Conservation (phyloP, 1,140 invertebrate genomes). For the Centruroides sculpturatus region DNA sequence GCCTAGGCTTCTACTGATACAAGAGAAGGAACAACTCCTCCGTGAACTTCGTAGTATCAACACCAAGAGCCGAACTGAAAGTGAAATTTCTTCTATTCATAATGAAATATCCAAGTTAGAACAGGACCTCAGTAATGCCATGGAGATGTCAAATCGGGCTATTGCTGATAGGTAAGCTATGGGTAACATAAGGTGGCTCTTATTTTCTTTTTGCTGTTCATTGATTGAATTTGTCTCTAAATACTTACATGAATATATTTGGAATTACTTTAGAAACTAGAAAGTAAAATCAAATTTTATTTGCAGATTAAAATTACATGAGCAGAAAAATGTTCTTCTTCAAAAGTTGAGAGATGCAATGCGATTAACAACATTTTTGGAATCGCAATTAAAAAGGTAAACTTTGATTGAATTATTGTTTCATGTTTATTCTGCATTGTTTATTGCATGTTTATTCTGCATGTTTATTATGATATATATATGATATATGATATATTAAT, state of each 20-base stretch:
- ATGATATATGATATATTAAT: no score
- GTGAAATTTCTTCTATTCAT: slow-evolving; percentile 71
- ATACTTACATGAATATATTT: no score
- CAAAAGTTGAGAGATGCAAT: slow-evolving; percentile 76
- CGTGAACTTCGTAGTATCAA: slow-evolving; percentile 78
- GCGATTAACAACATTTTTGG: slow-evolving; percentile 71
- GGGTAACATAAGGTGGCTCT: neutral
- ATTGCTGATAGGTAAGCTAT: slow-evolving; percentile 60
- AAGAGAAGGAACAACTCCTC: slow-evolving; percentile 85
- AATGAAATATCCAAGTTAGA: slow-evolving; percentile 72
- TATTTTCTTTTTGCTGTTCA: no score
- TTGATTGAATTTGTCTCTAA: neutral
- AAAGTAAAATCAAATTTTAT: neutral
- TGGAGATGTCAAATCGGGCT: slow-evolving; percentile 82
- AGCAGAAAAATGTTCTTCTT: slow-evolving; percentile 75
- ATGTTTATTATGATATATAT: no score
- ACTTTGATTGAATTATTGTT: neutral
- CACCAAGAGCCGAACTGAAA: slow-evolving; percentile 59
- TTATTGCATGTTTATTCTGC: no score
- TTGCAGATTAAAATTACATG: slow-evolving; percentile 60
- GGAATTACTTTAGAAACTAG: no score
- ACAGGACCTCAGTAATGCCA: slow-evolving; percentile 73
- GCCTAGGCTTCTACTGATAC: slow-evolving; percentile 63
- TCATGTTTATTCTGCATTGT: no score
- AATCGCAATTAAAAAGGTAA: slow-evolving; percentile 66